Evolutionary conservation across 2,797 vertebrate genomes (phyloP), one percentile per base, ranked within the genome.

Genomic region (Poeciliopsis infans): DNA sequence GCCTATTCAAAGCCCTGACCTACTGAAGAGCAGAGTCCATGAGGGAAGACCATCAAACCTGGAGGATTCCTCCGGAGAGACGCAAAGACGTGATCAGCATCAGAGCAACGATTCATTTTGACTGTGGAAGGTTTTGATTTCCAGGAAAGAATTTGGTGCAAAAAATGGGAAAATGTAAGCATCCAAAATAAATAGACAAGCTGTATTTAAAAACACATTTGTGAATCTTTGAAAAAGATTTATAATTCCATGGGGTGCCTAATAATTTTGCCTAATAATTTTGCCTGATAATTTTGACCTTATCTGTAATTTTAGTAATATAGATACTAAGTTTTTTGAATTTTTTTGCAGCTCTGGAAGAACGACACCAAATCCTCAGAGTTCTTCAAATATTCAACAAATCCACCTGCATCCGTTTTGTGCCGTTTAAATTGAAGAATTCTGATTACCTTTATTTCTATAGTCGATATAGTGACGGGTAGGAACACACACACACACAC

Each of bases 381-480:
- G 69, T 39, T 28, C 45, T 81, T 13, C 1, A 53, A 39, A 55
- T 39, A 47, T 81, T 81, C 57, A 46, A 72, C 39, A 0, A 13
- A 0, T 46, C 28, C 39, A 81, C 79, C 36, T 81, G 79, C 74
- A 77, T 81, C n/a, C 79, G 79, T 7, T 72, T 81, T 0, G 3
- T 77, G 31, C 59, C 55, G n/a, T 43, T 12, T 46, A 76, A 1
- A 0, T 20, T 4, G 18, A 0, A 7, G 18, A 16, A 31, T 4
- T 36, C 20, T 28, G 57, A 81, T 15, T 92, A 39, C 70, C 0
- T 93, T 16, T 0, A 73, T 72, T 71, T 75, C 49, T 53, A 53
- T 53, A 90, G 31, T 64, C 7, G 7, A 20, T 33, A 84, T 74
- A 57, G 80, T 46, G 0, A 1, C 8, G 89, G 88, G 89, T 91